These are phyloP conservation scores for Acanthosoma haemorrhoidale DNA, from an alignment of 2,888 invertebrate species.

Conservation along the genomic window DNA sequence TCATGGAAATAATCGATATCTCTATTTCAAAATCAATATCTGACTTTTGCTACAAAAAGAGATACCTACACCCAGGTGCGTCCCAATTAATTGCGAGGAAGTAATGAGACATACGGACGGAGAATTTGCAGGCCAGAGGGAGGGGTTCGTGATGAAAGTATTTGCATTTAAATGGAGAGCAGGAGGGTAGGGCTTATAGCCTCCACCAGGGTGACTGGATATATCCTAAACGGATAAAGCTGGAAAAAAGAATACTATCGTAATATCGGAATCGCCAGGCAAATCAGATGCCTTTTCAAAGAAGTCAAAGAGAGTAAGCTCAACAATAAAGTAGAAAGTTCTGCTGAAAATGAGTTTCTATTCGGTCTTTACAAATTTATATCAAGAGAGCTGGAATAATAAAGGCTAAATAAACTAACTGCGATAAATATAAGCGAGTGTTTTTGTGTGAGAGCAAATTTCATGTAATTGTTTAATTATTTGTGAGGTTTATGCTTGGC, in stretches of 20 bases:
- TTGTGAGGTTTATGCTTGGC: no score
- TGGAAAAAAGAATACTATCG: neutral
- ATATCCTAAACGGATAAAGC: neutral
- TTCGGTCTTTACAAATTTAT: neutral
- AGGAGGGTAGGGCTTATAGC: neutral
- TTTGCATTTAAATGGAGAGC: neutral
- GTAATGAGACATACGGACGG: neutral
- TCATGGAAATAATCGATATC: no score
- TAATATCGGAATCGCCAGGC: neutral
- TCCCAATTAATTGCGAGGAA: neutral
- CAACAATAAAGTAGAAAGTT: conserved; percentile 4
- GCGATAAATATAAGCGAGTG: no score
- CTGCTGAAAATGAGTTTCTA: neutral
- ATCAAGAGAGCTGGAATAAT: no score
- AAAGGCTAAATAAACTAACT: no score
- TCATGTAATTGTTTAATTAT: no score
- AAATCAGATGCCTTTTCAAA: no score
- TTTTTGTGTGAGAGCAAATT: no score
- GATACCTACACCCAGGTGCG: no score
- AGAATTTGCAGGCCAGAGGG: neutral
- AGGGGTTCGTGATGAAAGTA: conserved; percentile 1
- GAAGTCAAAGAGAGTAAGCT: neutral
- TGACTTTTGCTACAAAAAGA: no score
- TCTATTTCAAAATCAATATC: no score
- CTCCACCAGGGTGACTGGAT: neutral